Conservation (phyloP, 1,140 invertebrate species). For the Leptoteleia sp. region DNA sequence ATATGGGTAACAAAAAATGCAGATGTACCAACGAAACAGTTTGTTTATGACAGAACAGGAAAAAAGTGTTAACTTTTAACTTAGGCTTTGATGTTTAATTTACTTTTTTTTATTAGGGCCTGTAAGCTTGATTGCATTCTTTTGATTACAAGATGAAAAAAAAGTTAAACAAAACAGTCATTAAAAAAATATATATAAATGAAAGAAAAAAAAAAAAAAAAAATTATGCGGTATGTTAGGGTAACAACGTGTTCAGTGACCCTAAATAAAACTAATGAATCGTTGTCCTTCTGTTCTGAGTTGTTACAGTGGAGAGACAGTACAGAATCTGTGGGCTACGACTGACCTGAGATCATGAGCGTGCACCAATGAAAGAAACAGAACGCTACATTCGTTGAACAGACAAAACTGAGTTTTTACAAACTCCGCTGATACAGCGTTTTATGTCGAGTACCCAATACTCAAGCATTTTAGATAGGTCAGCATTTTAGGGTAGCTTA, state of each 20-base stretch:
- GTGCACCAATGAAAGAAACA: slow-evolving; percentile 81
- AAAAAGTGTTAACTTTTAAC: slow-evolving; percentile 65
- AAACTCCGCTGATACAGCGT: slow-evolving; percentile 76
- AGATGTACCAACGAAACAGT: slow-evolving; percentile 70
- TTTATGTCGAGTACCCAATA: slow-evolving; percentile 75
- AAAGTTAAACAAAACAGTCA: slow-evolving; percentile 10
- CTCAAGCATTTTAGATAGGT: slow-evolving; percentile 78
- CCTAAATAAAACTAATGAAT: slow-evolving; percentile 81
- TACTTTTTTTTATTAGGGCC: slow-evolving; percentile 68
- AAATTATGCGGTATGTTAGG: slow-evolving; percentile 71
- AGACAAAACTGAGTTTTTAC: slow-evolving; percentile 78
- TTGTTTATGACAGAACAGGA: slow-evolving; percentile 68
- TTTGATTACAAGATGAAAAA: slow-evolving; percentile 44
- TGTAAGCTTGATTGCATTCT: slow-evolving; percentile 49
- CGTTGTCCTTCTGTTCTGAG: slow-evolving; percentile 82
- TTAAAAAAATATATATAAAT: too few species aligned
- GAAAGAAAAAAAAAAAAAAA: slow-evolving; percentile 10
- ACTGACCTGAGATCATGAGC: slow-evolving; percentile 81
- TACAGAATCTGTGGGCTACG: slow-evolving; percentile 82
- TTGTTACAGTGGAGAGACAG: slow-evolving; percentile 82
- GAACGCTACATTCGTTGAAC: slow-evolving; percentile 80
- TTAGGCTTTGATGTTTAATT: slow-evolving; percentile 70
- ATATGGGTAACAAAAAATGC: slow-evolving; percentile 71
- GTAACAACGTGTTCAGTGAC: slow-evolving; percentile 73
- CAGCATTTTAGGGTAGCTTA: slow-evolving; percentile 79